phyloP scores from a whole-genome alignment of 2,888 invertebrate species.

The Azorinus chamasolen region DNA sequence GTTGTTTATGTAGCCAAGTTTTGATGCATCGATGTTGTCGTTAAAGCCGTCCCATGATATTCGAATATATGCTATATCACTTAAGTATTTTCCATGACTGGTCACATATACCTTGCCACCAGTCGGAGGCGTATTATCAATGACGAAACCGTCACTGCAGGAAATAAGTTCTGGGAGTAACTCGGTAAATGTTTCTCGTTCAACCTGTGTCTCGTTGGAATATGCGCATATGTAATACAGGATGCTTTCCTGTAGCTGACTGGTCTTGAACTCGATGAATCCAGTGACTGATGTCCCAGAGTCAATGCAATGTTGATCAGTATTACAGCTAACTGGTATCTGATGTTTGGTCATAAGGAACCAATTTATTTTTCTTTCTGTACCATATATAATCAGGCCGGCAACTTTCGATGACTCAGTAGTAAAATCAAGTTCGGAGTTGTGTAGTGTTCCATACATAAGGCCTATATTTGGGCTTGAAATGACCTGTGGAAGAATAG shows the following conservation, averaged over 20 bases:
- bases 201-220: slow-evolving; percentile 13
- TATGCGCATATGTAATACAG: slow-evolving; percentile 38
- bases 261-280: slow-evolving; percentile 14
- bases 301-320: slow-evolving; percentile 20
- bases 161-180: slow-evolving; percentile 16
- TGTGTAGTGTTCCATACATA: slow-evolving; percentile 12
- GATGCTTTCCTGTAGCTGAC: not conserved
- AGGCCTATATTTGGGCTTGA: slow-evolving; percentile 35
- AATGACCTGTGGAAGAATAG: slow-evolving; percentile 11
- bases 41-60: slow-evolving; percentile 37
- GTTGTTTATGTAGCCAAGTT: slow-evolving; percentile 19
- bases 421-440: slow-evolving; percentile 43
- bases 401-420: slow-evolving; percentile 12
- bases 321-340: slow-evolving; percentile 19
- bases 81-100: slow-evolving; percentile 26
- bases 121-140: slow-evolving; percentile 31
- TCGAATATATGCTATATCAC: not conserved
- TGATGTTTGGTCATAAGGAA: slow-evolving; percentile 28
- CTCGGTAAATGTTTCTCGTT: slow-evolving; percentile 22
- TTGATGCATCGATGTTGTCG: slow-evolving; percentile 24
- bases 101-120: slow-evolving; percentile 18
- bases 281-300: not conserved
- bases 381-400: slow-evolving; percentile 18
- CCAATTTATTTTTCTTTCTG: slow-evolving; percentile 42
- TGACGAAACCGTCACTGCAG: slow-evolving; percentile 51